These are phyloP conservation scores for Amphiduros pacificus DNA, from an alignment of 2,888 invertebrate species.

Conservation along the genomic window DNA sequence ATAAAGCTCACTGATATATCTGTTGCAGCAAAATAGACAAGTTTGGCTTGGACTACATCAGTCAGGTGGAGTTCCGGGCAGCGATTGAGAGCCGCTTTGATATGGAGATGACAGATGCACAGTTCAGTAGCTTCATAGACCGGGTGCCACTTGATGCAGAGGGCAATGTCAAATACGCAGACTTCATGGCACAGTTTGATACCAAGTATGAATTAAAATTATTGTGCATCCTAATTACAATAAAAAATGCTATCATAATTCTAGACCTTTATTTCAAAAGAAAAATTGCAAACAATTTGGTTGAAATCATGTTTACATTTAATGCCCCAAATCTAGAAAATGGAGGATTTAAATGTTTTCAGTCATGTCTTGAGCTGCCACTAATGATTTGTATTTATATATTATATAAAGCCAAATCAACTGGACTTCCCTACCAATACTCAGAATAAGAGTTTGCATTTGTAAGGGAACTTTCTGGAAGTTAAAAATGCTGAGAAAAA, in stretches of 20 bases:
- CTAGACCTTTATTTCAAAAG: background rate
- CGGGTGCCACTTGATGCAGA: conserved; percentile 53
- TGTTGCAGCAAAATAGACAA: conserved; percentile 55
- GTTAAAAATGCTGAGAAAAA: too few relatives aligned
- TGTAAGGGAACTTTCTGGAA: too few relatives aligned
- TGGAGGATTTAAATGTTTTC: too few relatives aligned
- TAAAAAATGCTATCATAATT: background rate
- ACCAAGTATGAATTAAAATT: conserved; percentile 44
- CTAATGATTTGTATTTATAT: too few relatives aligned
- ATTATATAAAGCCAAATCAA: too few relatives aligned
- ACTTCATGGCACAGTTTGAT: conserved; percentile 59
- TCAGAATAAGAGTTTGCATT: too few relatives aligned
- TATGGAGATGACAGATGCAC: conserved; percentile 50
- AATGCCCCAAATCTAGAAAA: background rate
- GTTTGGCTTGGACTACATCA: conserved; percentile 46
- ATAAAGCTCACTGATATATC: too few relatives aligned
- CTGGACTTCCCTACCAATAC: too few relatives aligned
- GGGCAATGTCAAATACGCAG: conserved; percentile 54
- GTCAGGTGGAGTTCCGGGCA: conserved; percentile 57
- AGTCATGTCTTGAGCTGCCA: too few relatives aligned
- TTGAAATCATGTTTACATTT: background rate
- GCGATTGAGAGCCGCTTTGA: conserved; percentile 55
- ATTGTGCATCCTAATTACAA: too few relatives aligned
- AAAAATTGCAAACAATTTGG: too few relatives aligned
- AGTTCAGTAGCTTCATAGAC: conserved; percentile 52